A percentile compares a stretch with the other conserved stretches of the same genome.
Conservation (phyloP, 2,888 invertebrate genomes). For the Halictus quadricinctus region DNA sequence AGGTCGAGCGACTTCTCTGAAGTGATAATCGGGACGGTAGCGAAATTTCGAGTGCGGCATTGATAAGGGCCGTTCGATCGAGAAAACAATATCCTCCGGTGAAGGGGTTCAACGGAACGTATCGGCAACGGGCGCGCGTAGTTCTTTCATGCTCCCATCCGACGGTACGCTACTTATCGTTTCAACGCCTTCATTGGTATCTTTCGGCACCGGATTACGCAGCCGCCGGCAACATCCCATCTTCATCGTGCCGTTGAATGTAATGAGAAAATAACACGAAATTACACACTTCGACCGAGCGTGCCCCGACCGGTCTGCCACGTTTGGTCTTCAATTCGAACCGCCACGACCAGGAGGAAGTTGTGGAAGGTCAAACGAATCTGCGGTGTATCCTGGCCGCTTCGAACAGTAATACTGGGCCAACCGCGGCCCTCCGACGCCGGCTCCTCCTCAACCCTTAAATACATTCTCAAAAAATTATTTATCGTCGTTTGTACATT, state of each 20-base stretch:
- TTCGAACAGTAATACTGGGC: not conserved
- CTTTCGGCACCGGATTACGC: constrained; percentile 68
- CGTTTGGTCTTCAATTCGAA: constrained; percentile 63
- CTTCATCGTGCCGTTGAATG: constrained; percentile 56
- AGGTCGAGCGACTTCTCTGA: not conserved
- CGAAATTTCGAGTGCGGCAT: not conserved
- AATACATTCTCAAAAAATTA: too few species aligned
- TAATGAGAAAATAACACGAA: constrained; percentile 77
- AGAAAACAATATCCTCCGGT: not conserved
- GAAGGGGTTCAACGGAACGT: not conserved
- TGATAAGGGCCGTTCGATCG: constrained; percentile 1
- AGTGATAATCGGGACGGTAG: not conserved
- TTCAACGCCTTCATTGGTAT: constrained; percentile 67
- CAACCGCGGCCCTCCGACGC: not conserved
- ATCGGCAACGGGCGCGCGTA: constrained; percentile 10
- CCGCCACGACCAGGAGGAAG: constrained; percentile 49
- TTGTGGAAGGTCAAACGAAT: constrained; percentile 37
- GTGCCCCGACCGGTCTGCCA: constrained; percentile 64
- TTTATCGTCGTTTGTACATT: too few species aligned
- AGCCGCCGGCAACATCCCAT: constrained; percentile 56
- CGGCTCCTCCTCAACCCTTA: too few species aligned
- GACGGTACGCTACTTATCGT: constrained; percentile 62
- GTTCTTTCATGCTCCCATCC: constrained; percentile 39
- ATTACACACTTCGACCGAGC: constrained; percentile 75
- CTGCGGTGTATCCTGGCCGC: not conserved